Base-by-base conservation (phyloP, 2,888 invertebrate genomes). In the Choreutis nemorana region DNA sequence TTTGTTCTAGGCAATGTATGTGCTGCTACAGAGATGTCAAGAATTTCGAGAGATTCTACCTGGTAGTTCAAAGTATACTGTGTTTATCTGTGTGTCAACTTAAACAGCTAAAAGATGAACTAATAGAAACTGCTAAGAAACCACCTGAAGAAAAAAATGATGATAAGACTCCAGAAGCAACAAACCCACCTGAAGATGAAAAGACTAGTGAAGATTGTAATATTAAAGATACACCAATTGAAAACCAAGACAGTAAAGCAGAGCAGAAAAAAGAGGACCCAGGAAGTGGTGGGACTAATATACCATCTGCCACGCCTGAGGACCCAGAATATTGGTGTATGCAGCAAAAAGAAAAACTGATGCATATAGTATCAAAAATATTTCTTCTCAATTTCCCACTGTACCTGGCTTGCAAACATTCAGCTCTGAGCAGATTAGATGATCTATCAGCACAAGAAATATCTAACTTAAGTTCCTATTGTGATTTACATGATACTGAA, bases 401-500 rank as follows among this genome's bases (percentile, higher is more conserved):
- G 36, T 87, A 94, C 71, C 84, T 94, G 70, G 90, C 94, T 12
- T 91, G 90, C 67, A 92, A 92, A 64, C 90, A 91, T 51, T 89
- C 90, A 29, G 86, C 90, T 33, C 86, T 91, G 50, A 84, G 89
- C 27, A 87, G 91, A 40, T 68, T 91, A 35, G 92, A 92, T 73
- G 92, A 93, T 47, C 78, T 93, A 5, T 87, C 89, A 6, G 87
- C 91, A 45, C 91, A 91, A 55, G 95, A 95, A 72, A 89, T 90
- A 64, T 87, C 86, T 48, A 84, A 83, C 47, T 70, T 90, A 40
- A 87, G 88, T 62, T 83, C 87, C 38, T 93, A 88, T 59, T 95
- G 95, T 77, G 95, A 96, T 75, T 82, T 95, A 28, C 90, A 95
- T 72, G 96, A 97, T 67, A 90, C 93, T 31, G 96, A 96, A 68